Evolutionary conservation across 2,888 invertebrate species (phyloP).

Genomic region (Dasysyrphus tricinctus): DNA sequence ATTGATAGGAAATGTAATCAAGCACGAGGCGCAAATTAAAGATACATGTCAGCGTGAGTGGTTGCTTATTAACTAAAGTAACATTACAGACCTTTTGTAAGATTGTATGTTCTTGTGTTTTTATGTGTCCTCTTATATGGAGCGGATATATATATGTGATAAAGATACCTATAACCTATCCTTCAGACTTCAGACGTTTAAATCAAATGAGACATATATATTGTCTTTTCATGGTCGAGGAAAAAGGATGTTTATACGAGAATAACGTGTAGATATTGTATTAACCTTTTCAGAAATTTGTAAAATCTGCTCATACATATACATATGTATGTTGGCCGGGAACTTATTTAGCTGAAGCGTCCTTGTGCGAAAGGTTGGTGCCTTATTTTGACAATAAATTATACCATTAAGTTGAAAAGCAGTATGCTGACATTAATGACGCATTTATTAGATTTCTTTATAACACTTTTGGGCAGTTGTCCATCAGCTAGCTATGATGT

Average conservation of each 20-base stretch:
- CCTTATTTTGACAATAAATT: neutral
- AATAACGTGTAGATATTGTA: neutral
- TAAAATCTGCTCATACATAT: conserved; percentile 30
- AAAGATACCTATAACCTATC: neutral
- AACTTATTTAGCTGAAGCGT: neutral
- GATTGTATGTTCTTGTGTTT: neutral
- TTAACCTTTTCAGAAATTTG: conserved; percentile 23
- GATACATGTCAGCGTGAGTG: neutral
- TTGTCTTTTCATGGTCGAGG: neutral
- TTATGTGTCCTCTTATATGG: neutral
- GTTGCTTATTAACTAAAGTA: neutral
- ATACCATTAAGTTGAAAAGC: neutral
- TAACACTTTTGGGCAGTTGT: too few relatives aligned
- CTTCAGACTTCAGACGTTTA: conserved; percentile 19
- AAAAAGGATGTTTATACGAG: neutral
- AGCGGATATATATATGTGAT: neutral
- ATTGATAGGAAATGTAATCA: conserved; percentile 69
- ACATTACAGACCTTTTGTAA: neutral
- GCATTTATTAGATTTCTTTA: too few relatives aligned
- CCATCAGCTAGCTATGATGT: too few relatives aligned
- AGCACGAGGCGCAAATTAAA: conserved; percentile 52
- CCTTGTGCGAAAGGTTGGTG: neutral
- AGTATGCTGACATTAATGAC: neutral
- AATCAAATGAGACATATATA: neutral
- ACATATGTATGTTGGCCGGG: conserved; percentile 49